These are phyloP conservation scores for Microplitis demolitor DNA, from an alignment of 1,140 invertebrate genomes.

Conservation along the genomic window DNA sequence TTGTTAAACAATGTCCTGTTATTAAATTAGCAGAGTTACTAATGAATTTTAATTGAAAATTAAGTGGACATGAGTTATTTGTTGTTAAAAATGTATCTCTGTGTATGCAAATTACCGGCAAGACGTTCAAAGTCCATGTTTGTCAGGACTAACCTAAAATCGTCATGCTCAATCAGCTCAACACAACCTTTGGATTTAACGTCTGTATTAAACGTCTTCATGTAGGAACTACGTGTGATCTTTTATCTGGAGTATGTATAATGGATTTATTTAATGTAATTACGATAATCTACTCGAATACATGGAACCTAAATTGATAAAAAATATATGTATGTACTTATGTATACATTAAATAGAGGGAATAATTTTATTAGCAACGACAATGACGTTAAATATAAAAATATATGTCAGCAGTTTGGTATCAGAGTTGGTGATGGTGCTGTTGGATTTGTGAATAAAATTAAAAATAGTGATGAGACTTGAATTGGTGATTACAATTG, in stretches of 20 bases:
- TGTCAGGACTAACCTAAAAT: conserved; percentile 40
- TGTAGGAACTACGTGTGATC: background rate
- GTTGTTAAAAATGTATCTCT: conserved; percentile 35
- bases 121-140: conserved; percentile 30
- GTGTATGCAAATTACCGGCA: conserved; percentile 36
- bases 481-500: background rate
- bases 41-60: no score
- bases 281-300: background rate
- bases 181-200: conserved; percentile 9
- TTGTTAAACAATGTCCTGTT: conserved; percentile 36
- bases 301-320: no score
- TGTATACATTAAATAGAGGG: no score
- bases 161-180: background rate
- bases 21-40: conserved; percentile 25
- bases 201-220: background rate
- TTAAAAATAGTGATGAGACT: conserved; percentile 5
- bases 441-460: background rate
- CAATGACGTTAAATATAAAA: background rate
- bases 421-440: background rate
- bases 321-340: no score
- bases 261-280: background rate
- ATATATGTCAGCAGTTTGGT: background rate
- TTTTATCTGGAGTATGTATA: background rate
- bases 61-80: no score
- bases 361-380: no score